Base-by-base conservation (phyloP, 1,140 invertebrate species). In the Littorina saxatilis region DNA sequence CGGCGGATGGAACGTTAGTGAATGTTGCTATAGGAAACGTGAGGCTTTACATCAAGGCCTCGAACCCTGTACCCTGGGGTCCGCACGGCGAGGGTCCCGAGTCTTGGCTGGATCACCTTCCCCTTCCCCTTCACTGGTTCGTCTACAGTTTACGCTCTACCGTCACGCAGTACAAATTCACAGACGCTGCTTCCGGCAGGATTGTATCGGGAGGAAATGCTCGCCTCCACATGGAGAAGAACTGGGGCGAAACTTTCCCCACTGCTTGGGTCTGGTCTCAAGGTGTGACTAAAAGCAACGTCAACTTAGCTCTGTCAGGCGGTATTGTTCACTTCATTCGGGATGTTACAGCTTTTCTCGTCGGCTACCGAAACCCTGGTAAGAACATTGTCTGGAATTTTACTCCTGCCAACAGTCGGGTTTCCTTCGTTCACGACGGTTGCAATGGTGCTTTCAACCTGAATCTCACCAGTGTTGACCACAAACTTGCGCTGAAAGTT, bases 231-330 rank as follows among this genome's bases (percentile, higher is more conserved):
- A 80, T 88, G 83, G 88, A 90, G 82, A 90, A 88, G 79, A 88
- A 90, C 68, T 90, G 88, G 88, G 88, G 88, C 0, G 76, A 85
- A 20, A 87, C 87, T 17, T 90, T 90, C 79, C 87, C 87, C 17
- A 73, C 80, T 32, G 81, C 80, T 0, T 90, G 88, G 88, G 83
- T 88, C 13, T 90, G 88, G 88, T 79, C 85, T 17, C 81, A 90
- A 70, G 88, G 87, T 15, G 77, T 87, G 43, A 68, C 76, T 7
- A n/a, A 15, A 2, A 77, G 63, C 35, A 82, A 84, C 23, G 72
- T 83, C 7, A 79, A 82, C 37, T 88, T 86, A 55, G 86, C 83
- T 9, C 17, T 88, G 11, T 87, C 86, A 15, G 86, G 87, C 7
- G 88, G 88, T 5, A 78, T 86, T 29, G 85, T 90, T 9, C 80